A percentile compares a stretch with the other conserved stretches of the same genome.
Evolutionary conservation across 2,888 invertebrate genomes (phyloP).

Genomic region (Cotesia congregata): DNA sequence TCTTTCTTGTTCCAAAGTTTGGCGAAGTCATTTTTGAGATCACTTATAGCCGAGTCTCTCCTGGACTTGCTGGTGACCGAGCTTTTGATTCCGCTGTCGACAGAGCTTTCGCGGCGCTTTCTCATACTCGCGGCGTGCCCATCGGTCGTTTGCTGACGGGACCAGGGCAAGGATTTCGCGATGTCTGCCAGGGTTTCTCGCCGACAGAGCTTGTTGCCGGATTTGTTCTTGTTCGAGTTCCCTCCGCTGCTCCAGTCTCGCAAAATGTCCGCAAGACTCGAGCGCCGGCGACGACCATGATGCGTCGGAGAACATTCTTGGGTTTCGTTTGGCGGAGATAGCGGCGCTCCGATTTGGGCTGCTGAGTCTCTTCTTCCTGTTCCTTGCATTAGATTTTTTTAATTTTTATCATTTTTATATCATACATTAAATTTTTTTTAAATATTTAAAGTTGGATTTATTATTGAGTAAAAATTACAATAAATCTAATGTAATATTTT

Average conservation of each 20-base stretch:
- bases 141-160: constrained; percentile 76
- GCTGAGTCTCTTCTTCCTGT: constrained; percentile 87
- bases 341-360: constrained; percentile 85
- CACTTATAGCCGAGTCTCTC: constrained; percentile 79
- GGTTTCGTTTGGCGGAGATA: constrained; percentile 83
- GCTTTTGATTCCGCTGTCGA: constrained; percentile 85
- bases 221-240: constrained; percentile 67
- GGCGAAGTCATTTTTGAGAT: constrained; percentile 80
- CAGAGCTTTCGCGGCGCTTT: constrained; percentile 89
- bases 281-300: constrained; percentile 81
- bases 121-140: constrained; percentile 71
- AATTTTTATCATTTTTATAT: neutral
- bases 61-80: constrained; percentile 78
- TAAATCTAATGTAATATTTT: too few species aligned
- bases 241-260: constrained; percentile 86
- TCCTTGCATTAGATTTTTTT: constrained; percentile 52
- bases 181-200: constrained; percentile 91
- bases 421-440: too few species aligned
- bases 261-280: constrained; percentile 88
- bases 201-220: constrained; percentile 77
- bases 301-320: constrained; percentile 81
- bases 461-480: too few species aligned
- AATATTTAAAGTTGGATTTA: too few species aligned
- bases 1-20: constrained; percentile 74
- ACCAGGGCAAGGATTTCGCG: constrained; percentile 88